Percentiles rank a stretch among this genome's conserved stretches.
These are phyloP conservation scores for Pterois miles DNA, from an alignment of 2,797 vertebrate species.

Conservation along the genomic window DNA sequence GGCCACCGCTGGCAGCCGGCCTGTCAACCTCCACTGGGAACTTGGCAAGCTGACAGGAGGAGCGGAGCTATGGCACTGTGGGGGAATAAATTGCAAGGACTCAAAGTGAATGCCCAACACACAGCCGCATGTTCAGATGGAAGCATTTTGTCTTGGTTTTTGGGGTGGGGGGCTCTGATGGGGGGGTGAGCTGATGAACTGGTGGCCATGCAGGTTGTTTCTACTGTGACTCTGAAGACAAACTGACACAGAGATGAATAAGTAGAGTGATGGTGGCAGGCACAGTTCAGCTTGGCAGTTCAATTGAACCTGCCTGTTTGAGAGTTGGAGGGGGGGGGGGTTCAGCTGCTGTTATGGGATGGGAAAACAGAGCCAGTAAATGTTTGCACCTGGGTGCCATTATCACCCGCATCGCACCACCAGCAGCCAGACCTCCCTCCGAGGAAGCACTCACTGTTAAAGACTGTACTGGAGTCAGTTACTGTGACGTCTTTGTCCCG, in stretches of 20 bases:
- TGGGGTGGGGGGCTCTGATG: slow-evolving; percentile 26
- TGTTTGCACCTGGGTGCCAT: slow-evolving; percentile 63
- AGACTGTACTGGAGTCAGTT: not conserved
- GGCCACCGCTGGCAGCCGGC: slow-evolving; percentile 71
- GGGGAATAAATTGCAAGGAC: slow-evolving; percentile 73
- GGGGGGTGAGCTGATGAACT: too few relatives aligned
- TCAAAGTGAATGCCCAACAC: slow-evolving; percentile 57
- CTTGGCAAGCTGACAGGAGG: slow-evolving; percentile 73
- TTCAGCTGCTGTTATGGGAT: slow-evolving; percentile 38
- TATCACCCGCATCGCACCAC: slow-evolving; percentile 51
- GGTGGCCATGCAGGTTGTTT: slow-evolving; percentile 26
- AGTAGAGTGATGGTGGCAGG: slow-evolving; percentile 41
- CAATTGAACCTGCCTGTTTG: slow-evolving; percentile 40
- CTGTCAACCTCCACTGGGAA: slow-evolving; percentile 75
- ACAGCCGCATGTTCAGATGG: slow-evolving; percentile 29
- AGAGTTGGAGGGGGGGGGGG: not conserved
- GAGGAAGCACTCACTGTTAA: slow-evolving; percentile 23
- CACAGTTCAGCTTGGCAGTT: slow-evolving; percentile 35
- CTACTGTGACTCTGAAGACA: slow-evolving; percentile 56
- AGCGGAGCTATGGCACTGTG: slow-evolving; percentile 61
- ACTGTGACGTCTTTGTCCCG: slow-evolving; percentile 29
- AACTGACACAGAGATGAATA: slow-evolving; percentile 61
- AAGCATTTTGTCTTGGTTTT: slow-evolving; percentile 38
- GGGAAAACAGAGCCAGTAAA: slow-evolving; percentile 45
- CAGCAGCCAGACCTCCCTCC: slow-evolving; percentile 25